Conservation (phyloP, 2,113 vertebrate genomes). For the Halcyon malimbica region DNA sequence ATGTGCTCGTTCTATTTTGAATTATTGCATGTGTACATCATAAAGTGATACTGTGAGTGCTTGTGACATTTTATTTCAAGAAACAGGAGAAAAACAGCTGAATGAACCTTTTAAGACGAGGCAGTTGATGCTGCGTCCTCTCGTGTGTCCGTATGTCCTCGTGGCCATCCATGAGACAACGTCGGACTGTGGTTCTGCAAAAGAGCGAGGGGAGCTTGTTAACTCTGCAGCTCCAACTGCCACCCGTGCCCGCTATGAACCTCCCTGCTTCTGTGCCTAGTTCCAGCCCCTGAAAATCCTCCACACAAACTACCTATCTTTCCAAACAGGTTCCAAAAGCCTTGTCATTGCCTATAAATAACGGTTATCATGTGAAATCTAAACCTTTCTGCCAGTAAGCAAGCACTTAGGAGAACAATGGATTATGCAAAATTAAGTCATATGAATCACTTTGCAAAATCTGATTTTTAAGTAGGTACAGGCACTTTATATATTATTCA, state of each 20-base stretch:
- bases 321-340: conserved; percentile 4
- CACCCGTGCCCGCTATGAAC: background rate
- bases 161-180: background rate
- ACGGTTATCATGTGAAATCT: conserved; percentile 29
- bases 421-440: conserved; percentile 45
- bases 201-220: background rate
- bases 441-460: conserved; percentile 47
- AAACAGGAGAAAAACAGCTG: accelerated
- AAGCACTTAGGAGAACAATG: conserved; percentile 41
- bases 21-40: background rate
- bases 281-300: background rate
- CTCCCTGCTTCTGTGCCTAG: background rate
- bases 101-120: background rate
- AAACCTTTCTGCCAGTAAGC: conserved; percentile 34
- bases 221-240: background rate
- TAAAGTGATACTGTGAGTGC: background rate
- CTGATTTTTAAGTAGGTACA: conserved; percentile 52
- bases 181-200: background rate
- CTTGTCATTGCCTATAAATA: conserved; percentile 42
- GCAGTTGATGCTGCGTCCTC: background rate
- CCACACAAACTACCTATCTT: background rate
- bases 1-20: background rate
- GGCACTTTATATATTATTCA: conserved; percentile 29
- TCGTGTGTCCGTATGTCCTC: accelerated
- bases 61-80: background rate